Percentiles rank a stretch among this genome's conserved stretches.
These are phyloP conservation scores for Brachionus calyciflorus DNA, from an alignment of 1,140 invertebrate genomes.

Conservation along the genomic window DNA sequence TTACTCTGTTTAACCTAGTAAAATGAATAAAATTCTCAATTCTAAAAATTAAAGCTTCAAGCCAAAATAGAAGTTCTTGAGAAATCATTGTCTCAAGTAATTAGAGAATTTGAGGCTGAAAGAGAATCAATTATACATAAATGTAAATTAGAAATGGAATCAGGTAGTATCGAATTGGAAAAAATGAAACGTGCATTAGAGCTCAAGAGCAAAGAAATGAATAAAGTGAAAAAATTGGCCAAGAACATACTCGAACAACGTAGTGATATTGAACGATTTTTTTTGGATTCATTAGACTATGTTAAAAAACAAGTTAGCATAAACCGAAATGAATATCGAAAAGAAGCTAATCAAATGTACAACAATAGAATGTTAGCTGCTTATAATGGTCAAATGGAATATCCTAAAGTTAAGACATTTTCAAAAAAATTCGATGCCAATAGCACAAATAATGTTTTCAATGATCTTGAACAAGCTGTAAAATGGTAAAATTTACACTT, in stretches of 20 bases:
- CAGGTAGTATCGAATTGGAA: conserved; percentile 54
- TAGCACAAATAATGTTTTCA: conserved; percentile 61
- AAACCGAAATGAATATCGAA: conserved; percentile 55
- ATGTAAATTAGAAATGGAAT: conserved; percentile 53
- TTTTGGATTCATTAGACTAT: conserved; percentile 56
- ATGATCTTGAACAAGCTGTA: conserved; percentile 59
- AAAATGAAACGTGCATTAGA: conserved; percentile 59
- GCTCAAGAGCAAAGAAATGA: conserved; percentile 60
- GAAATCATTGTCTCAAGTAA: conserved; percentile 57
- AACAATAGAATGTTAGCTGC: conserved; percentile 58
- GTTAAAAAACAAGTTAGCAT: conserved; percentile 56
- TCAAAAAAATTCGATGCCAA: conserved; percentile 52
- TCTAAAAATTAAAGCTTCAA: conserved; percentile 50
- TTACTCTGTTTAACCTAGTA: neutral
- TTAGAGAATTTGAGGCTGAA: conserved; percentile 57
- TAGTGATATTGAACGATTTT: conserved; percentile 60
- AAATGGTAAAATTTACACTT: conserved; percentile 52
- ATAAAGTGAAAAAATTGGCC: conserved; percentile 58
- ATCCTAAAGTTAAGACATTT: conserved; percentile 59
- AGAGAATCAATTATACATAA: conserved; percentile 50
- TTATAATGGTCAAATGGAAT: conserved; percentile 56
- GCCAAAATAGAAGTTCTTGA: conserved; percentile 57
- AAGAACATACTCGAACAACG: conserved; percentile 60
- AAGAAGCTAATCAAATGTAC: conserved; percentile 57
- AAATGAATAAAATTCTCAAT: too few species aligned